phyloP scores from a whole-genome alignment of 2,797 vertebrate species.

The Euphonia xanthogaster region DNA sequence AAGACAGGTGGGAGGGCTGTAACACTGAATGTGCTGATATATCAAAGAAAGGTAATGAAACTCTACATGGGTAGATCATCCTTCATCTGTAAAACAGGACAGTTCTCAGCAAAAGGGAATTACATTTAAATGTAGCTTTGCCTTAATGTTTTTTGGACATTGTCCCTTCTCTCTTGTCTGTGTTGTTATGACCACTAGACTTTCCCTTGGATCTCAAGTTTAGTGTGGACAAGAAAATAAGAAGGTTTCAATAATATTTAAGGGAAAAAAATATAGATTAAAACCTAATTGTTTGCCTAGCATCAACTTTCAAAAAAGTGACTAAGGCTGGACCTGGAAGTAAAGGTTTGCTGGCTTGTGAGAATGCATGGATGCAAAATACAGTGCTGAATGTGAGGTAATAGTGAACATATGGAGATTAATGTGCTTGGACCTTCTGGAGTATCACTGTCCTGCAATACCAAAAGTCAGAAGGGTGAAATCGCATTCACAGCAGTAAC shows the following conservation, averaged over 20 bases:
- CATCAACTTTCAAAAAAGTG: not conserved
- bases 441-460: not conserved
- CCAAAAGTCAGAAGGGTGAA: not conserved
- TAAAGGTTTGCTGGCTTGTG: not conserved
- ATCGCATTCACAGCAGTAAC: not conserved
- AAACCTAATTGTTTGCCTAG: not conserved
- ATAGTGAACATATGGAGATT: not conserved
- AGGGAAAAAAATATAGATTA: not conserved
- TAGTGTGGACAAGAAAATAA: not conserved
- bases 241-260: not conserved
- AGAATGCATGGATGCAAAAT: not conserved
- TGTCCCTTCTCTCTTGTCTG: not conserved
- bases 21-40: slow-evolving; percentile 32
- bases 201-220: not conserved
- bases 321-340: not conserved
- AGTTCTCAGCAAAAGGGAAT: not conserved
- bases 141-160: not conserved
- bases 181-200: not conserved
- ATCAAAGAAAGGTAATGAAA: slow-evolving; percentile 44
- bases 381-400: not conserved
- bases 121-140: not conserved
- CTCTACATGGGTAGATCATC: not conserved
- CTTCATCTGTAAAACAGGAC: slow-evolving; percentile 18
- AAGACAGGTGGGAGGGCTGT: slow-evolving; percentile 17
- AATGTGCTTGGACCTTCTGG: not conserved